phyloP scores from a whole-genome alignment of 2,113 vertebrate genomes.

The Cettia cetti region DNA sequence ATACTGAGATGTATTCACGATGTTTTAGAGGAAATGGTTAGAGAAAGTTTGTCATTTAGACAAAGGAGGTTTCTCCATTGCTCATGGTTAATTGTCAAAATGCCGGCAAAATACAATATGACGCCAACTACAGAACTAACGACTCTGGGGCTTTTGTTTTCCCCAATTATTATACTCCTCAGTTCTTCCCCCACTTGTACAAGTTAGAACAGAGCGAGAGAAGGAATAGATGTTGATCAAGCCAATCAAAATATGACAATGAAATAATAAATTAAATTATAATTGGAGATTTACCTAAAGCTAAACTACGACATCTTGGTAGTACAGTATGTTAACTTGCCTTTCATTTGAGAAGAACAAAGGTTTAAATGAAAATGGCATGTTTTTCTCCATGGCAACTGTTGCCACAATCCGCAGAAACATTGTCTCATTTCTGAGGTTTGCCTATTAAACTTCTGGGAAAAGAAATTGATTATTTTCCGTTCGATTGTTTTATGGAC shows the following conservation, averaged over 20 bases:
- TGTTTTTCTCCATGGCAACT: not conserved
- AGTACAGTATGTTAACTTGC: not conserved
- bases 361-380: not conserved
- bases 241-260: not conserved
- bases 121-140: not conserved
- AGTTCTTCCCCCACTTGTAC: accelerated
- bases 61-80: not conserved
- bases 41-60: not conserved
- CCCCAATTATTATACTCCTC: accelerated
- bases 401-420: not conserved
- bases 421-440: not conserved
- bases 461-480: not conserved
- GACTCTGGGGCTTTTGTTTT: accelerated
- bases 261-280: not conserved
- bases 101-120: not conserved
- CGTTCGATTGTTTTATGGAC: not conserved
- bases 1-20: not conserved
- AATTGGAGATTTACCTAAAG: not conserved
- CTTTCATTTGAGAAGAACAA: not conserved
- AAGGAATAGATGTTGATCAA: not conserved
- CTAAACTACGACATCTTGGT: not conserved
- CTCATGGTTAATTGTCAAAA: not conserved
- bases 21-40: not conserved
- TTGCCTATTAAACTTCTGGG: not conserved
- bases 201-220: not conserved